Base-by-base conservation (phyloP, 64 coral and sea anemone genomes). In the Anthopleura sola region DNA sequence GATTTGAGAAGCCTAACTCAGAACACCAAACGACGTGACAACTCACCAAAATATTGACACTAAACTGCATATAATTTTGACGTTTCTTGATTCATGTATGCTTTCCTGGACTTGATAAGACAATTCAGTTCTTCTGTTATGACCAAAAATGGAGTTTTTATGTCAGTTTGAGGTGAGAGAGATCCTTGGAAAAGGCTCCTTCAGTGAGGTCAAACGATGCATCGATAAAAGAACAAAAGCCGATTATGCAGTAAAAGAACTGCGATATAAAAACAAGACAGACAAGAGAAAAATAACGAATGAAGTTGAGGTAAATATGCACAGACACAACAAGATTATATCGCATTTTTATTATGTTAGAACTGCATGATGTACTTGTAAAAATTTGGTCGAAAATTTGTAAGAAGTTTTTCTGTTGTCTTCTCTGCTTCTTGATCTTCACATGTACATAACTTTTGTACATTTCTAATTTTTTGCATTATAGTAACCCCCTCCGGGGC, bases 101-200 rank as follows among this genome's bases (percentile, higher is more conserved):
- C 40, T 44, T 44, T 44, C 40, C 40, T 44, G 40, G 40, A 44
- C 40, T n/a, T 44, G 40, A 44, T 44, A 44, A 44, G 9, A 44
- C 40, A 44, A 44, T 44, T 44, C 40, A n/a, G n/a, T n/a, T n/a
- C n/a, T n/a, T n/a, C n/a, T n/a, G n/a, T n/a, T n/a, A n/a, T n/a
- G n/a, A n/a, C n/a, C n/a, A n/a, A n/a, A n/a, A 66, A 93, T 93
- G 91, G 91, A 93, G 88, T 93, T 93, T 40, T 75, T 86, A 6
- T 93, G 91, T 24, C 82, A 88, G 20, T 93, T 78, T 44, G 91
- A 93, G 80, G 91, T 93, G 21, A 84, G 91, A 17, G 91, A 93
- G 58, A 93, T 93, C 53, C 64, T 93, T 7, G 91, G 86, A 6
- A 88, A 88, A 60, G 91, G 91, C 34, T 85, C 86, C 33, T 89